Conservation (phyloP, 92 coral and sea anemone species). For the Umimayanthus chanpuru region DNA sequence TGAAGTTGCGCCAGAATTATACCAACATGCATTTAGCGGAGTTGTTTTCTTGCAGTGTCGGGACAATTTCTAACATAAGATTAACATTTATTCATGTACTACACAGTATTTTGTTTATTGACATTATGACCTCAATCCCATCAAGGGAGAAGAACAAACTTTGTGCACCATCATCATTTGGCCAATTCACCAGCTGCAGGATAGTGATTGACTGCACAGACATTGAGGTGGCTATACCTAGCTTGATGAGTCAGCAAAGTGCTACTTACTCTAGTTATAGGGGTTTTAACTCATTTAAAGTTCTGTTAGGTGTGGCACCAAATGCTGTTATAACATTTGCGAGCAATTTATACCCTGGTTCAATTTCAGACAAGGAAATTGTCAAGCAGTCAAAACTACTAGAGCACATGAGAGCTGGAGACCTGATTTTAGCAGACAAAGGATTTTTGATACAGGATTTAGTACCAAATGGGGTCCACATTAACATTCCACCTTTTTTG, state of each 20-base stretch:
- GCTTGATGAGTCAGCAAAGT: conserved; percentile 57
- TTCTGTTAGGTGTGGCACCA: conserved; percentile 52
- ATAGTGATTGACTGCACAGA: not conserved
- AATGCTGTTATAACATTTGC: conserved; percentile 52
- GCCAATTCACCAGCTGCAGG: conserved; percentile 37
- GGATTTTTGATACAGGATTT: conserved; percentile 47
- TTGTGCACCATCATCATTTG: conserved; percentile 52
- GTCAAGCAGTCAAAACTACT: conserved; percentile 54
- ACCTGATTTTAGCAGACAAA: conserved; percentile 26
- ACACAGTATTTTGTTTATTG: conserved; percentile 47
- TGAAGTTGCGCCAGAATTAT: conserved; percentile 55
- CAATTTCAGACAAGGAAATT: conserved; percentile 60
- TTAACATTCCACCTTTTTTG: conserved; percentile 52
- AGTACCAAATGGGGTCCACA: conserved; percentile 51
- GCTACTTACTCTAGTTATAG: conserved; percentile 53
- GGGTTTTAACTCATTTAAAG: conserved; percentile 62
- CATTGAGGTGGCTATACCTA: conserved; percentile 13
- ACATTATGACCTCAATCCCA: conserved; percentile 50
- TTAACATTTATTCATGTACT: conserved; percentile 56
- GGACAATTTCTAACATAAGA: conserved; percentile 57
- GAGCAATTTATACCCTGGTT: conserved; percentile 54
- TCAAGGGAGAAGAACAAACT: conserved; percentile 50
- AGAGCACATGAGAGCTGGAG: conserved; percentile 48
- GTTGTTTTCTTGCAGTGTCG: conserved; percentile 25
- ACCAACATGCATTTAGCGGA: not conserved